Base-by-base conservation (phyloP, 1,140 invertebrate species). In the Lasaia peninsularis region DNA sequence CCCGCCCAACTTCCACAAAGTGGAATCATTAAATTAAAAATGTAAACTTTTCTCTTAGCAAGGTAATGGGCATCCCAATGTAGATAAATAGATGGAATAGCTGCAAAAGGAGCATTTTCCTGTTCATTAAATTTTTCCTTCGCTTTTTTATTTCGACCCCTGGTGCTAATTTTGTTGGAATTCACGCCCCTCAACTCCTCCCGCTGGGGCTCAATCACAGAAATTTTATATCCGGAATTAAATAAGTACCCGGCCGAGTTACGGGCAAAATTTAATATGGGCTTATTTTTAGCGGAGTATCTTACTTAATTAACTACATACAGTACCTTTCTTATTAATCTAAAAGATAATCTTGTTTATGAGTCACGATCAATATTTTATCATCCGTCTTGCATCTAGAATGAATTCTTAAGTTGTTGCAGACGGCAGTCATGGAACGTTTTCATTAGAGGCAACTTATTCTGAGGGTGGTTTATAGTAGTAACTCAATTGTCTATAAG, bases 1-100 rank as follows among this genome's bases (percentile, higher is more conserved):
- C 86, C 84, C 84, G 83, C 82, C 86, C 84, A 87, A 86, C 86
- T 87, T 87, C 86, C 86, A 86, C 86, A 87, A 89, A 87, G 84
- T 87, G 84, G 84, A 88, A 90, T 90, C 89, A 89, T 90, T 89
- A 90, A 90, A 90, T 90, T 90, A 90, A 90, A 90, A 90, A 90
- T 87, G 85, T 84, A 89, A 90, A 89, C 88, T 90, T 90, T 90
- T 90, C 88, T 89, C 84, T 89, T 89, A 89, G 87, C 86, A 86
- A 88, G 79, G 87, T 90, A 89, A 90, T 90, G 89, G 89, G 87
- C 87, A 90, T 88, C 80, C 85, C 83, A 78, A 88, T 88, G 85
- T 84, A 88, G 85, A 90, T 89, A 89, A 89, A 90, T 90, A 89
- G 86, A 86, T 88, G 79, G 82, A 88, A 88, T 88, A 88, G 86